These are phyloP conservation scores for Ageneiosus marmoratus DNA, from an alignment of 2,113 vertebrate species.

Conservation along the genomic window DNA sequence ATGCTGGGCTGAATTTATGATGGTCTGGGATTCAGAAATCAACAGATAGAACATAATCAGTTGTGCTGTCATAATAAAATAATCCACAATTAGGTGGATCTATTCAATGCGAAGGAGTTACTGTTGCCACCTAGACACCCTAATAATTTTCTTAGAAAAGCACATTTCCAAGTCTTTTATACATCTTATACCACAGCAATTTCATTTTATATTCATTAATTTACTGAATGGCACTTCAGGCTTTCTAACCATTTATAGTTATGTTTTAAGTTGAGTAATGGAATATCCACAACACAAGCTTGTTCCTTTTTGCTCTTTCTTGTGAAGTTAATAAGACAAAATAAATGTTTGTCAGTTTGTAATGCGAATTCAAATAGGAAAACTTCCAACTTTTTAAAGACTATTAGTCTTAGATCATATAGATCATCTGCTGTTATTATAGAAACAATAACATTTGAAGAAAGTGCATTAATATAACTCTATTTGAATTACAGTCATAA, in stretches of 20 bases:
- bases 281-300: background rate
- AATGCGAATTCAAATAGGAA: background rate
- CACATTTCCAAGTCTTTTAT: background rate
- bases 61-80: background rate
- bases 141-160: background rate
- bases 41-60: background rate
- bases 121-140: background rate
- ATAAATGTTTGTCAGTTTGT: background rate
- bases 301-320: background rate
- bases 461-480: background rate
- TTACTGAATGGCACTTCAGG: background rate
- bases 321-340: background rate
- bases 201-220: background rate
- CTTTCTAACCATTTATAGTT: background rate
- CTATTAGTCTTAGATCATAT: background rate
- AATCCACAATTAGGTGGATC: background rate
- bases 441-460: background rate
- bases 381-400: background rate
- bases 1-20: background rate
- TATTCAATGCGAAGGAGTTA: background rate
- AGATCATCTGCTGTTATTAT: background rate
- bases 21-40: background rate
- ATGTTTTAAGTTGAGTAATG: background rate
- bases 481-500: background rate
- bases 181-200: background rate